Evolutionary conservation across 2,888 invertebrate species (phyloP).

Genomic region (Seira sanloemensis): DNA sequence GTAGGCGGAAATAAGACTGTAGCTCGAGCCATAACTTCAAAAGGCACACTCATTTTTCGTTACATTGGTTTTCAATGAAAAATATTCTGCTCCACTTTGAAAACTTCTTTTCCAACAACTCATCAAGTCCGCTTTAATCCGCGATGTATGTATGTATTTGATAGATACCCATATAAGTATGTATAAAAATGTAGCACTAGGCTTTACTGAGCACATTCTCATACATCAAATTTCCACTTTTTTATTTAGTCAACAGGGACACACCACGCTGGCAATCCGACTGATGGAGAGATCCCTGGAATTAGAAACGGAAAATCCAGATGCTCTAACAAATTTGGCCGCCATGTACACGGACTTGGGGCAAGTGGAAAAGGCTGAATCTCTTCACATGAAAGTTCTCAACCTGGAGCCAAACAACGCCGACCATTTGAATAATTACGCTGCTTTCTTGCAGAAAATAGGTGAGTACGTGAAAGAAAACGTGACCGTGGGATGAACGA

Average conservation of each 20-base stretch:
- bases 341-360: conserved; percentile 73
- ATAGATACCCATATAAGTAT: not conserved
- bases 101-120: no score
- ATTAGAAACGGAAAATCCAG: conserved; percentile 71
- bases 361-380: conserved; percentile 67
- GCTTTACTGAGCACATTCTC: no score
- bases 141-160: not conserved
- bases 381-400: conserved; percentile 71
- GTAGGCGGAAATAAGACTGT: not conserved
- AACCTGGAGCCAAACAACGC: conserved; percentile 82
- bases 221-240: no score
- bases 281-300: conserved; percentile 73
- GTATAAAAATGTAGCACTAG: not conserved
- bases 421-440: conserved; percentile 84
- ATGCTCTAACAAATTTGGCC: conserved; percentile 72
- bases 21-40: not conserved
- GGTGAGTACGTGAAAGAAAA: conserved; percentile 53
- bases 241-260: conserved; percentile 71
- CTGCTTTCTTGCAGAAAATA: conserved; percentile 82
- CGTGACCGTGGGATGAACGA: not conserved
- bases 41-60: not conserved
- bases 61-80: not conserved
- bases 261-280: conserved; percentile 69
- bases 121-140: no score
- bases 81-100: conserved; percentile 2